phyloP scores from a whole-genome alignment of 2,797 vertebrate species.

The Taeniopygia guttata region DNA sequence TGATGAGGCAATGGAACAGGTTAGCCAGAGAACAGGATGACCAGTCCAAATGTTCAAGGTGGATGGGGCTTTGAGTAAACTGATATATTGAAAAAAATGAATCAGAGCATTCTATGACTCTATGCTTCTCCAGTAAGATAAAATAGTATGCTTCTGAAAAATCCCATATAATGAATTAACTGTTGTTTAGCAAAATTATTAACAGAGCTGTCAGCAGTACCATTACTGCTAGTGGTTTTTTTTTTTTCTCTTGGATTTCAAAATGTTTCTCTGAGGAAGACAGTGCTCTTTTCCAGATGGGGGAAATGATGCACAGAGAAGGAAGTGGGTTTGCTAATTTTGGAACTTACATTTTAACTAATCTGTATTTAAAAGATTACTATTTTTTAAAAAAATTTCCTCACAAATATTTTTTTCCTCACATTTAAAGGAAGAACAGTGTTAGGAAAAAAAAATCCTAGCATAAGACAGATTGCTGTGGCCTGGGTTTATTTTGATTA shows the following conservation, averaged over 20 bases:
- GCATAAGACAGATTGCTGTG: background rate
- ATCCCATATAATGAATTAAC: background rate
- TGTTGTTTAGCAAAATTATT: background rate
- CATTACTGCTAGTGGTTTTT: fast-evolving
- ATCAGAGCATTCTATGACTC: background rate
- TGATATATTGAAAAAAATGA: background rate
- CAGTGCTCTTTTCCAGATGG: background rate
- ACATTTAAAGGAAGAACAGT: background rate
- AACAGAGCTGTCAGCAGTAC: background rate
- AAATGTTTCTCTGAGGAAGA: background rate
- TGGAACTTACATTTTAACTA: background rate
- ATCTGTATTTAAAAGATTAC: background rate
- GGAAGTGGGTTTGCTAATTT: background rate
- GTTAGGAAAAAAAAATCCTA: background rate
- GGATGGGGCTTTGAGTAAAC: background rate
- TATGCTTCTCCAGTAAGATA: background rate
- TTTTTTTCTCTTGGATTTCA: background rate
- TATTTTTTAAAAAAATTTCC: background rate
- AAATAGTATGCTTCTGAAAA: background rate
- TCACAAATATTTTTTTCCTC: background rate
- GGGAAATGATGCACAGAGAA: background rate
- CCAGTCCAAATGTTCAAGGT: background rate
- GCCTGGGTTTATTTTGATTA: background rate
- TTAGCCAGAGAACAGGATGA: background rate
- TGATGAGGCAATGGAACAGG: background rate